Conservation (phyloP, 1,140 invertebrate genomes). For the Plectrocnemia conspersa region DNA sequence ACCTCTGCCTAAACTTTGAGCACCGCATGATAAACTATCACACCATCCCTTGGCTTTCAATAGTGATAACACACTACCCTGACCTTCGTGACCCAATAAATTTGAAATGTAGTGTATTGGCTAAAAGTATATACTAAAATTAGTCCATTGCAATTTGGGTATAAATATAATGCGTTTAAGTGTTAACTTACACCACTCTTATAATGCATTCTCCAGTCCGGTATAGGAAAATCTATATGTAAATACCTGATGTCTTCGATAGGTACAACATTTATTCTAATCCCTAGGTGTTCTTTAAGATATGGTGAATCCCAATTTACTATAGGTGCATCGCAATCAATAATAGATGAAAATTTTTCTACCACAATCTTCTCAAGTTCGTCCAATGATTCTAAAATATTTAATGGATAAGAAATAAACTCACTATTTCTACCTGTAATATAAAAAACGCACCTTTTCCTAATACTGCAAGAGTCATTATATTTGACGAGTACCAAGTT, state of each 20-base stretch:
- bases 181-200: conserved; percentile 69
- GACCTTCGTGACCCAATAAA: conserved; percentile 92
- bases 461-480: conserved; percentile 84
- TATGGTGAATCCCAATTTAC: conserved; percentile 81
- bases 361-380: conserved; percentile 78
- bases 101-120: conserved; percentile 85
- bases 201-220: conserved; percentile 78
- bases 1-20: conserved; percentile 69
- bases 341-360: conserved; percentile 70
- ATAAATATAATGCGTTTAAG: background rate
- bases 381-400: conserved; percentile 74
- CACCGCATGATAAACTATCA: conserved; percentile 78
- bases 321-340: conserved; percentile 70
- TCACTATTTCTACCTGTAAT: no score
- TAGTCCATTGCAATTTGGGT: background rate
- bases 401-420: background rate
- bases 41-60: conserved; percentile 87
- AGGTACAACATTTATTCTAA: conserved; percentile 74
- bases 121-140: conserved; percentile 60
- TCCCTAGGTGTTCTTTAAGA: conserved; percentile 61
- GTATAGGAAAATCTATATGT: conserved; percentile 85
- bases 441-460: conserved; percentile 85
- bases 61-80: conserved; percentile 86
- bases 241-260: conserved; percentile 87
- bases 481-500: conserved; percentile 84